A percentile compares a stretch with the other conserved stretches of the same genome.
Conservation (phyloP, 2,888 invertebrate genomes). For the Andrena chrysosceles region DNA sequence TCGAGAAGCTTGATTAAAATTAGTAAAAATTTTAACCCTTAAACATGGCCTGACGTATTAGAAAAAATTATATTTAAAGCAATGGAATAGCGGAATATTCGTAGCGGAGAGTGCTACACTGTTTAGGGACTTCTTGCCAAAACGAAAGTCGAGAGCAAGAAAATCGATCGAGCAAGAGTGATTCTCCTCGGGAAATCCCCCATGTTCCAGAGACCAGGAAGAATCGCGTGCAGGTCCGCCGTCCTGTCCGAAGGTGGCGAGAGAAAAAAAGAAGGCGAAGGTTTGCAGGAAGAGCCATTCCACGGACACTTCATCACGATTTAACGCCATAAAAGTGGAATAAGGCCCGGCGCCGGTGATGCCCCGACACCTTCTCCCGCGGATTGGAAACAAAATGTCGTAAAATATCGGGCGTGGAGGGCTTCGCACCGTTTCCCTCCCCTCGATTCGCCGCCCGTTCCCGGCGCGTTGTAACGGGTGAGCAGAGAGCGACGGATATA, state of each 20-base stretch:
- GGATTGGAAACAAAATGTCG: conserved; percentile 82
- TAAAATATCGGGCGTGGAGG: conserved; percentile 76
- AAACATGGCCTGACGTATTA: too few species aligned
- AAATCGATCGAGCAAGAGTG: conserved; percentile 7
- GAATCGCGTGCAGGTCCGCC: conserved; percentile 19
- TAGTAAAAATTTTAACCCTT: too few species aligned
- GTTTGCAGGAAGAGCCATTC: conserved; percentile 66
- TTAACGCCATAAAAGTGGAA: conserved; percentile 79
- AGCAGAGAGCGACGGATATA: conserved; percentile 65
- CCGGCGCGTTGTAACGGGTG: conserved; percentile 39
- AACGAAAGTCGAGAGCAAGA: background rate
- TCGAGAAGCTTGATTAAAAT: background rate
- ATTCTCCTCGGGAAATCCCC: conserved; percentile 1
- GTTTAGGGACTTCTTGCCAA: too few species aligned
- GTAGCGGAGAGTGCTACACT: too few species aligned
- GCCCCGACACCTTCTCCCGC: conserved; percentile 64
- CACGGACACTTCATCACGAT: conserved; percentile 74
- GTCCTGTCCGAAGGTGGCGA: conserved; percentile 5
- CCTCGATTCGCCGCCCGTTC: conserved; percentile 19
- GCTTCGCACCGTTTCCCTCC: background rate
- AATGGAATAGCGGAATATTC: too few species aligned
- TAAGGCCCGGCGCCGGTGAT: conserved; percentile 72
- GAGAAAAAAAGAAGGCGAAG: conserved; percentile 53
- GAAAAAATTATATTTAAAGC: too few species aligned
- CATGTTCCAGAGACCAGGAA: conserved; percentile 27